These are phyloP conservation scores for Saturnia pavonia DNA, from an alignment of 2,888 invertebrate genomes.

Conservation along the genomic window DNA sequence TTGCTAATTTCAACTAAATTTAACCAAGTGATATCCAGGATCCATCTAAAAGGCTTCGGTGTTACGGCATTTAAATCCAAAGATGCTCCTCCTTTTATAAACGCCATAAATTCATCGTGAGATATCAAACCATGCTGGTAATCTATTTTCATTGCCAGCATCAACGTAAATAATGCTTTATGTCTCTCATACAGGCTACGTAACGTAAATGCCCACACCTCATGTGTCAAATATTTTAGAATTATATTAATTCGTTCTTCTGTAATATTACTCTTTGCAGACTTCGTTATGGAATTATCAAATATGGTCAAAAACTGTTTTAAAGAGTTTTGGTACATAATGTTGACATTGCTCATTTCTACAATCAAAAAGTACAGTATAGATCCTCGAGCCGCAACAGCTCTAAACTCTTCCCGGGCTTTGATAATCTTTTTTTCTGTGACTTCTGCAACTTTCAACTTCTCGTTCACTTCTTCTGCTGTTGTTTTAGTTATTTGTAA, in stretches of 20 bases:
- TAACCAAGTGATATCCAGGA: conserved; percentile 97
- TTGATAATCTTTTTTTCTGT: conserved; percentile 97
- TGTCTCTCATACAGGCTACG: conserved; percentile 96
- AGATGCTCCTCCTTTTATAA: conserved; percentile 98
- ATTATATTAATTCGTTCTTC: conserved; percentile 94
- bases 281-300: conserved; percentile 95
- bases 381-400: conserved; percentile 96
- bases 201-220: conserved; percentile 95
- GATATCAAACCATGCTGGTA: conserved; percentile 90
- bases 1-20: conserved; percentile 97
- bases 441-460: conserved; percentile 94
- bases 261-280: conserved; percentile 91
- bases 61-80: conserved; percentile 95
- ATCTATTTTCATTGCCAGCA: conserved; percentile 98
- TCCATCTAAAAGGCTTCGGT: conserved; percentile 97
- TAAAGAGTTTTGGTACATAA: conserved; percentile 98
- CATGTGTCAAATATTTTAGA: conserved; percentile 92
- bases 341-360: conserved; percentile 97
- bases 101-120: conserved; percentile 95
- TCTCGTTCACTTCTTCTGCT: conserved; percentile 97
- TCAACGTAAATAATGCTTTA: conserved; percentile 94
- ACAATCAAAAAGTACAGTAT: conserved; percentile 97
- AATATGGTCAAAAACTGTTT: conserved; percentile 97
- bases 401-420: conserved; percentile 96
- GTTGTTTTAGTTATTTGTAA: conserved; percentile 93